phyloP scores from a whole-genome alignment of 2,113 vertebrate species.

The Pardalotus punctatus region DNA sequence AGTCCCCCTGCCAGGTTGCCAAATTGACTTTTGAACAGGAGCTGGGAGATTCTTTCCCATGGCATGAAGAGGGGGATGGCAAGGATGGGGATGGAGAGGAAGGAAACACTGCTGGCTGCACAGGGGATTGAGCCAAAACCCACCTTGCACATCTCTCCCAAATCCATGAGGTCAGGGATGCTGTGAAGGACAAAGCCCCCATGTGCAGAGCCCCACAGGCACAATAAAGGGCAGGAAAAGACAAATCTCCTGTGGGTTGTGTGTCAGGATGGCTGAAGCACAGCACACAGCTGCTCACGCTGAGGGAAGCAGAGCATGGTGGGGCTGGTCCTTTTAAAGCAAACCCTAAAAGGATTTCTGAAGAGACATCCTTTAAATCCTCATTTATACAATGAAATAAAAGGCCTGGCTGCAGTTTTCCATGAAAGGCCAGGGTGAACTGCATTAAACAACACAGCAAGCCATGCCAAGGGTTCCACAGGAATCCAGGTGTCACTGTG shows the following conservation, averaged over 20 bases:
- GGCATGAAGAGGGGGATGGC: background rate
- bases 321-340: background rate
- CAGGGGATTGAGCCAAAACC: background rate
- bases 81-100: background rate
- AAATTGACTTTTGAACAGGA: background rate
- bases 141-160: background rate
- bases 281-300: background rate
- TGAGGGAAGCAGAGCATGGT: fast-evolving
- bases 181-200: background rate
- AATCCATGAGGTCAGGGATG: background rate
- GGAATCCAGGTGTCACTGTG: background rate
- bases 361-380: background rate
- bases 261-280: background rate
- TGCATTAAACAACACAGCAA: background rate
- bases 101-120: background rate
- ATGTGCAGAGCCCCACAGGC: too few species aligned
- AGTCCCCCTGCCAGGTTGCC: background rate
- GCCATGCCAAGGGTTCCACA: background rate
- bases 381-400: background rate
- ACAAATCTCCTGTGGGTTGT: background rate
- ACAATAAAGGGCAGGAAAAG: background rate
- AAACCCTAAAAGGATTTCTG: background rate
- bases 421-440: background rate
- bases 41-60: background rate
- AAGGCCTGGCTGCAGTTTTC: background rate